These are phyloP conservation scores for Drosophila parabipectinata DNA, from an alignment of 1,140 invertebrate genomes.

Conservation along the genomic window DNA sequence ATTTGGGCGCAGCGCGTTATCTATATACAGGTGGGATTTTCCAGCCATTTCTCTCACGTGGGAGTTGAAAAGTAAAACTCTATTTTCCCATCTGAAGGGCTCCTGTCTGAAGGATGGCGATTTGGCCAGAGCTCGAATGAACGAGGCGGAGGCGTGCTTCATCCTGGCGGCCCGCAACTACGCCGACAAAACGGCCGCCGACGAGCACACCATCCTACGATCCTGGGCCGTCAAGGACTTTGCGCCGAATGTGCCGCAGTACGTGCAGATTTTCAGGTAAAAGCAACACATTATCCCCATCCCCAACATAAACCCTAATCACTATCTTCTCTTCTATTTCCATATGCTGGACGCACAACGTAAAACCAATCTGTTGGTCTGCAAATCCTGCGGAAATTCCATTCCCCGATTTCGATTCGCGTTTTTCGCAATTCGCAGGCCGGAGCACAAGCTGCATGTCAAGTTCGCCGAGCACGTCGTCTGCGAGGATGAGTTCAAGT, in stretches of 20 bases:
- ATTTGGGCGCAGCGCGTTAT: conserved; percentile 99
- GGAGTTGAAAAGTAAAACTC: neutral
- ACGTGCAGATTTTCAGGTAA: conserved; percentile 96
- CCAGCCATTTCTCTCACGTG: neutral
- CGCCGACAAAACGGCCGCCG: conserved; percentile 97
- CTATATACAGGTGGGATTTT: conserved; percentile 94
- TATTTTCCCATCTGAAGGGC: conserved; percentile 85
- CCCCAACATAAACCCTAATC: conserved; percentile 34
- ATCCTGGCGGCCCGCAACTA: conserved; percentile 97
- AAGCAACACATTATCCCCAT: neutral
- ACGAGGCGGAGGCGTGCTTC: conserved; percentile 98
- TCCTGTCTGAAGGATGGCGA: conserved; percentile 97
- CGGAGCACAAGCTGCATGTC: conserved; percentile 99
- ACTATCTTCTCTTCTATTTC: conserved; percentile 33
- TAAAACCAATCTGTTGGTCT: conserved; percentile 15
- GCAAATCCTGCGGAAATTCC: conserved; percentile 63
- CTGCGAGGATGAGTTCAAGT: conserved; percentile 99
- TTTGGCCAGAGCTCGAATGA: conserved; percentile 96
- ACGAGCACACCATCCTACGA: conserved; percentile 98
- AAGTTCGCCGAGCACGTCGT: conserved; percentile 99
- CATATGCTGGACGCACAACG: conserved; percentile 20
- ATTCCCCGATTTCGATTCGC: conserved; percentile 31
- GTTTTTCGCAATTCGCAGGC: conserved; percentile 85
- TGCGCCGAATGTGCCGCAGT: conserved; percentile 97
- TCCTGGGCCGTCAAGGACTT: conserved; percentile 99